Conservation (phyloP, 2,888 invertebrate genomes). For the Eledone cirrhosa region DNA sequence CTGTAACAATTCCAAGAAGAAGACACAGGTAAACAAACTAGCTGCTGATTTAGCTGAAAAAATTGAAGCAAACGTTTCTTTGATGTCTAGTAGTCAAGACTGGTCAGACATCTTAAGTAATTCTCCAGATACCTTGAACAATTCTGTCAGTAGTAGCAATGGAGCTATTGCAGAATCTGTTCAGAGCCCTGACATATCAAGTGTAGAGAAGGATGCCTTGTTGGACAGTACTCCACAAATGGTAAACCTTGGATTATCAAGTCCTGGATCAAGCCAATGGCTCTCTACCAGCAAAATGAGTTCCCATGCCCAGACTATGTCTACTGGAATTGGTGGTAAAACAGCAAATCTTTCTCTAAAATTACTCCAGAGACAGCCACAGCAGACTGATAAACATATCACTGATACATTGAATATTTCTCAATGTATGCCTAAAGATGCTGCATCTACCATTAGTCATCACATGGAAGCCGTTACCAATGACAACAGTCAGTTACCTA, state of each 20-base stretch:
- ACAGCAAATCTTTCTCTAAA: conserved; percentile 44
- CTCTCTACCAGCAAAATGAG: conserved; percentile 4
- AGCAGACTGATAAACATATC: conserved; percentile 45
- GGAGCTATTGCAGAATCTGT: neutral
- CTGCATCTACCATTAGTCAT: neutral
- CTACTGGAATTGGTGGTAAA: conserved; percentile 46
- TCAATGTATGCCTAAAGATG: neutral
- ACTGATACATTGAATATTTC: conserved; percentile 40
- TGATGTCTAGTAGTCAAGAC: conserved; percentile 3
- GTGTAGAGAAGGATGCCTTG: conserved; percentile 55
- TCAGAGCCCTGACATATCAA: conserved; percentile 33
- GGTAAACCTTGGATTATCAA: conserved; percentile 34
- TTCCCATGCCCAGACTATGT: conserved; percentile 39
- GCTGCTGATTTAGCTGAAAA: neutral
- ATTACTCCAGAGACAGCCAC: conserved; percentile 43
- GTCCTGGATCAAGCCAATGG: conserved; percentile 8
- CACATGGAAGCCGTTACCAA: neutral
- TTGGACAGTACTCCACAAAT: conserved; percentile 45
- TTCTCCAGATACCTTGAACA: neutral
- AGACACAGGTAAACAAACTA: neutral
- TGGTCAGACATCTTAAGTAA: neutral
- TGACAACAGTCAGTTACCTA: neutral
- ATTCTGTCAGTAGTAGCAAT: neutral
- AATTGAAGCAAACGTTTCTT: neutral
- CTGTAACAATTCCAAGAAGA: neutral